These are phyloP conservation scores for Schizopygopsis pylzovi DNA, from an alignment of 2,797 vertebrate species.

Conservation along the genomic window DNA sequence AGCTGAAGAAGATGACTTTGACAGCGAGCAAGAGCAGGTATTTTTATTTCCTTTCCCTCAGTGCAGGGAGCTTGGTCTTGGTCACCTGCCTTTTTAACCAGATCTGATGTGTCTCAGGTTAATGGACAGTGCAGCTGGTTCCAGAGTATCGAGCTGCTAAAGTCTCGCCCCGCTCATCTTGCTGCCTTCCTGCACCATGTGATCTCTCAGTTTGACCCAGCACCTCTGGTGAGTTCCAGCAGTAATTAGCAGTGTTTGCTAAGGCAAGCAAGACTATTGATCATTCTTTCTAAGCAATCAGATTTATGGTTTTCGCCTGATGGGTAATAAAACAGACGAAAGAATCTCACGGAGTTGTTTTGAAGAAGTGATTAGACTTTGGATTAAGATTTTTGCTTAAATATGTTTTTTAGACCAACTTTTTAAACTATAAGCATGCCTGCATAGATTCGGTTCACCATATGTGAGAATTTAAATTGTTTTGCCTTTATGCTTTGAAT, in stretches of 20 bases:
- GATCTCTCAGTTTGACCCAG: conserved; percentile 95
- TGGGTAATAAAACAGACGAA: neutral
- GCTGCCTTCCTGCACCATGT: conserved; percentile 94
- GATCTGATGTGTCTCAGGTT: conserved; percentile 73
- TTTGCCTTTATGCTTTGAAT: neutral
- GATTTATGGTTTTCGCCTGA: neutral
- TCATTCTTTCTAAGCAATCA: neutral
- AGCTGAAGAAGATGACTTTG: conserved; percentile 95
- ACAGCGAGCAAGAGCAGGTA: conserved; percentile 94
- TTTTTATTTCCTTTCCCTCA: neutral
- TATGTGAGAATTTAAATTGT: neutral
- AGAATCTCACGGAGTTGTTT: neutral
- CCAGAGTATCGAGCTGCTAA: conserved; percentile 89
- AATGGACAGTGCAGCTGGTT: conserved; percentile 92
- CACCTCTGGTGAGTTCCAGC: conserved; percentile 82
- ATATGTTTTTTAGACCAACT: neutral
- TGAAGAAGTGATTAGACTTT: neutral
- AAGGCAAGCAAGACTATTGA: neutral
- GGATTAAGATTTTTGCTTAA: neutral
- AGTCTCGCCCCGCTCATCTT: conserved; percentile 91
- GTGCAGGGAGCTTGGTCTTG: neutral
- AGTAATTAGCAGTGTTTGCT: neutral
- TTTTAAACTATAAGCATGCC: neutral
- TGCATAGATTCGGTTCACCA: neutral
- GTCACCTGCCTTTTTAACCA: neutral